Base-by-base conservation (phyloP, 1,140 invertebrate genomes). In the Hydropsyche tenuis region DNA sequence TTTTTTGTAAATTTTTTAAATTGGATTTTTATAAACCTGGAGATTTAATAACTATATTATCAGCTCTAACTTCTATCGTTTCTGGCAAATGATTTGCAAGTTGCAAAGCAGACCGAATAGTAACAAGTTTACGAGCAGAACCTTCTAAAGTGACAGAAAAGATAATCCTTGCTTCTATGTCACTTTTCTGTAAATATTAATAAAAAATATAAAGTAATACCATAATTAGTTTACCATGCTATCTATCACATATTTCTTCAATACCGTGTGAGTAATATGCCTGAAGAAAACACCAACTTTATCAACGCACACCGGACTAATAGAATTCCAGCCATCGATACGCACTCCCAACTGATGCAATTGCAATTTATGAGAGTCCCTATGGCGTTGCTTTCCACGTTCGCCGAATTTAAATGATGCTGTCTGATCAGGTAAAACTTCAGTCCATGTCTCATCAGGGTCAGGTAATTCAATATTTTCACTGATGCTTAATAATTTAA, bases 271-370 rank as follows among this genome's bases (percentile, higher is more conserved):
- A 18, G 87, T 86, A 0, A 93, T 90, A 77, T 94, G 88, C 68
- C 97, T 85, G 81, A 98, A 99, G 83, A 94, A 99, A 16, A 94
- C 89, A 0, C 97, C 97, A 14, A 98, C 96, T 84, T 94, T 93
- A 84, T 99, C 97, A 0, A 99, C 92, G 1, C 94, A 95, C 0
- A 99, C 92, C 14, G 97, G 95, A 76, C 90, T 88, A 69, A 95
- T 89, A 43, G 93, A 86, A 64, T 90, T 89, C 96, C 96, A 99
- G 9, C 96, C 96, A 76, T 96, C 93, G 18, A 99, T 90, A 70
- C 92, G 87, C 11, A 99, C 91, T 14, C 90, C 86, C 46, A 99
- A 88, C 81, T 97, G 95, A 85, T 98, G 96, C 77, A 93, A 53
- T 51, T 66, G 76, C 46, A 92, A 84, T 72, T 91, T 91, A 82